phyloP scores from a whole-genome alignment of 2,797 vertebrate species.

The Micromesistius poutassou region DNA sequence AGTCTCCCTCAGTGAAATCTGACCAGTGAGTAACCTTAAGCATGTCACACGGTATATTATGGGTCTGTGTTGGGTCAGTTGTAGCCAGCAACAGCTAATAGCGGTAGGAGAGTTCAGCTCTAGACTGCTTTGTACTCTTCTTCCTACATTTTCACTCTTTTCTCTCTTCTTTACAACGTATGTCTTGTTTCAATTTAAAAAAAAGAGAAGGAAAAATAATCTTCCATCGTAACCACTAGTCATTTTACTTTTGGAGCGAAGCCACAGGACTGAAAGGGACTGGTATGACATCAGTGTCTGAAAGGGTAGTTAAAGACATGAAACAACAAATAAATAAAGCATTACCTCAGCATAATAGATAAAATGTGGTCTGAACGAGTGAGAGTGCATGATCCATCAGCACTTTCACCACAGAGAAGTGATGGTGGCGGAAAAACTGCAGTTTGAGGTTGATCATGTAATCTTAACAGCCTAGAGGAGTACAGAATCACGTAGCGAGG shows the following conservation, averaged over 20 bases:
- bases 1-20: conserved; percentile 24
- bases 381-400: conserved; percentile 48
- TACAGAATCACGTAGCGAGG: conserved; percentile 20
- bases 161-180: not conserved
- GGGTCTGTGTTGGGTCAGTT: conserved; percentile 4
- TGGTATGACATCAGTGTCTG: conserved; percentile 64
- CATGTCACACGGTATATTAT: conserved; percentile 39
- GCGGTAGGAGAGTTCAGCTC: conserved; percentile 40
- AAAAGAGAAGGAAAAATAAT: conserved; percentile 16
- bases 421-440: conserved; percentile 34
- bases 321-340: conserved; percentile 59
- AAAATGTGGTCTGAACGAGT: conserved; percentile 40
- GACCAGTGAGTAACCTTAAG: conserved; percentile 41
- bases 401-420: conserved; percentile 40
- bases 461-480: conserved; percentile 29
- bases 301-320: conserved; percentile 47
- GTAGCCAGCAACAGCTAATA: not conserved
- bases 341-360: conserved; percentile 65
- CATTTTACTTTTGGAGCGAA: conserved; percentile 33
- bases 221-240: not conserved
- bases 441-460: conserved; percentile 25
- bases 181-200: not conserved
- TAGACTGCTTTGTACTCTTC: conserved; percentile 14
- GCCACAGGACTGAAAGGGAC: conserved; percentile 50
- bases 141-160: not conserved